Evolutionary conservation across 2,113 vertebrate genomes (phyloP), one percentile per base, ranked within the genome.

Genomic region (Collichthys lucidus): DNA sequence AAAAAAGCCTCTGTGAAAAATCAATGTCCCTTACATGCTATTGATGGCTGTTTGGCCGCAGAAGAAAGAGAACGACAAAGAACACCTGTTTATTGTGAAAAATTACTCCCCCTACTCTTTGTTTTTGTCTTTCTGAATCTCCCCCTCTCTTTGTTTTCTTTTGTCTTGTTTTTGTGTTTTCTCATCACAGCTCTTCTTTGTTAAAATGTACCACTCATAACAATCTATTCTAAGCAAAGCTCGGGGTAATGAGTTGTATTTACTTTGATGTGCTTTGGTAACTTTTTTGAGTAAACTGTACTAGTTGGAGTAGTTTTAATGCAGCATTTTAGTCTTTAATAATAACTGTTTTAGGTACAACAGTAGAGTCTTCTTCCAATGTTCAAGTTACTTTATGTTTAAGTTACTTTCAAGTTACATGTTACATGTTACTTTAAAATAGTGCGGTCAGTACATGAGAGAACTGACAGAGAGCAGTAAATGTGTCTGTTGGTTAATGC

Each of bases 21-120:
- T 94, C 91, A 86, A 94, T 93, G 84, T 86, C 84, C 89, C 92
- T 92, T 90, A 90, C 90, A 91, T 92, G 64, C 87, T 90, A 92
- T 92, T 91, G 91, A 93, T 92, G 91, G 89, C 83, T 88, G 92
- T 82, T 91, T 91, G 86, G 92, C 88, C 59, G 78, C 74, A 86
- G 89, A 91, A 93, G 84, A 93, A 88, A 91, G 79, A 77, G 77
- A 91, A 76, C 42, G 67, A 90, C 80, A 90, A 80, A 91, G 79
- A 91, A 86, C 88, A 92, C 82, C 89, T 90, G 84, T 88, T 91
- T 86, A 88, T 80, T 87, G 80, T 90, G 74, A 87, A 83, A 86
- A 91, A 91, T 89, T 29, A 82, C 78, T 57, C 62, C 19, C 46
- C 47, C 11, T 22, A 49, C 64, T 77, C 55, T 79, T 79, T 86